Evolutionary conservation across 2,888 invertebrate species (phyloP).

Genomic region (Eupithecia subfuscata): DNA sequence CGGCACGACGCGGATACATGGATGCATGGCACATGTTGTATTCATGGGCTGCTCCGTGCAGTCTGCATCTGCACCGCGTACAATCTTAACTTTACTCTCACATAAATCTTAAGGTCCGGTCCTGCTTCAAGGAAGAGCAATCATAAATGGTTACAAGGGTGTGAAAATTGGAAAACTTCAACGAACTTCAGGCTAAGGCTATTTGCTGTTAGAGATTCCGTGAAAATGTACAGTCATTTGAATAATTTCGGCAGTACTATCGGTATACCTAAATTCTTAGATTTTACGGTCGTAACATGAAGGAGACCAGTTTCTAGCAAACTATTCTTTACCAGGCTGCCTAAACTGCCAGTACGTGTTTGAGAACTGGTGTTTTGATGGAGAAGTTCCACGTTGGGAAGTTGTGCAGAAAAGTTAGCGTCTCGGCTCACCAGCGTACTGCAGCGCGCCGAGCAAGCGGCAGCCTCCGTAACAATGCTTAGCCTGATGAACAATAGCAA

Average conservation of each 20-base stretch:
- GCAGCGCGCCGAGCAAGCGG: too few relatives aligned
- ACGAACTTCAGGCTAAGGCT: neutral
- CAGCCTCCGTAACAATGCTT: neutral
- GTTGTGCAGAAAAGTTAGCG: neutral
- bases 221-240: neutral
- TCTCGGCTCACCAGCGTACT: neutral
- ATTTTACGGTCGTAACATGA: neutral
- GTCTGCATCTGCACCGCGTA: neutral
- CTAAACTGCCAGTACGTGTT: neutral
- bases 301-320: neutral
- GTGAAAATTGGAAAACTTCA: neutral
- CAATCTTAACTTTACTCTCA: constrained; percentile 7
- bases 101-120: neutral
- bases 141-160: neutral
- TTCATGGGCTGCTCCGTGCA: neutral
- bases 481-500: neutral
- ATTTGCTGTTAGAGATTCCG: neutral
- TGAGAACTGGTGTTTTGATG: neutral
- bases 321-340: neutral
- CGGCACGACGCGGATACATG: neutral
- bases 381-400: neutral
- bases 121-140: neutral
- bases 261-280: neutral
- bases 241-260: neutral
- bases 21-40: neutral